phyloP scores from a whole-genome alignment of 2,113 vertebrate species.

The Halcyon senegalensis region DNA sequence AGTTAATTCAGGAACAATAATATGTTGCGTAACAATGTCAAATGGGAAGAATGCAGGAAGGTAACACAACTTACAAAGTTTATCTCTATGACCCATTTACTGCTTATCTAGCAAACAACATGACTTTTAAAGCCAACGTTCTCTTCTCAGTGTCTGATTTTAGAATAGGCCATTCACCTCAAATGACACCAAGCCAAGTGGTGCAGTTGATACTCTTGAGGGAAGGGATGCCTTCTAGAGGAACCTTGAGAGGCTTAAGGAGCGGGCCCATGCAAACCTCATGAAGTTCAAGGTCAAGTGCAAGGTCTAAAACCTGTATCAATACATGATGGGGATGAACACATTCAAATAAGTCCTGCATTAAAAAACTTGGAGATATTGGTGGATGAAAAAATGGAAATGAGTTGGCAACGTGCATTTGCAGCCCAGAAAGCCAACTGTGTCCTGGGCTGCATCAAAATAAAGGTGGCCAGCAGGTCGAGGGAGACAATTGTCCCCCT shows the following conservation, averaged over 20 bases:
- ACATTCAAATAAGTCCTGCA: background rate
- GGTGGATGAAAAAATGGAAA: background rate
- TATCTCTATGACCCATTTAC: background rate
- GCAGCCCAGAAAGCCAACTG: background rate
- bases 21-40: background rate
- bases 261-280: background rate
- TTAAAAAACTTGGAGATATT: background rate
- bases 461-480: accelerated
- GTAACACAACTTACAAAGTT: background rate
- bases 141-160: background rate
- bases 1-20: background rate
- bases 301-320: background rate
- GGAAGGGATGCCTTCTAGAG: background rate
- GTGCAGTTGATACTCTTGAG: background rate
- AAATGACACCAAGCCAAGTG: background rate
- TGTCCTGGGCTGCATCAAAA: background rate
- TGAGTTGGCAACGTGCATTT: accelerated
- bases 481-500: background rate
- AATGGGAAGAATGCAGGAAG: background rate
- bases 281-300: background rate
- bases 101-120: background rate
- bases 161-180: background rate
- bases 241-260: background rate
- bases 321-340: background rate
- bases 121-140: background rate